Conservation (phyloP, 2,888 invertebrate species). For the Polietes domitor region DNA sequence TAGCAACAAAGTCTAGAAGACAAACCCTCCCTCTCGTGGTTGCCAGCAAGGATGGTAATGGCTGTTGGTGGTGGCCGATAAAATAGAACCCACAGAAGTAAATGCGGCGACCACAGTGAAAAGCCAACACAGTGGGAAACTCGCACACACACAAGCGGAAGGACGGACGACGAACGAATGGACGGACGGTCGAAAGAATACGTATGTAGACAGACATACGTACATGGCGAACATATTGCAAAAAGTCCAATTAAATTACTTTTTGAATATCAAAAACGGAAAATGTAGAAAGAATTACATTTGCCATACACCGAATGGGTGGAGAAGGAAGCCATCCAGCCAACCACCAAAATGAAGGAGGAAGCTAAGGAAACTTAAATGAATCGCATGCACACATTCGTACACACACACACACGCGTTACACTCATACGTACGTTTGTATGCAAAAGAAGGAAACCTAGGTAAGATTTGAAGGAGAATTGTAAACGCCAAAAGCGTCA, state of each 20-base stretch:
- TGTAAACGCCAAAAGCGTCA: slow-evolving; percentile 66
- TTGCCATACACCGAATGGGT: slow-evolving; percentile 63
- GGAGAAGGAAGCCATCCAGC: slow-evolving; percentile 63
- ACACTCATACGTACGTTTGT: not conserved
- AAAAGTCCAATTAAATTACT: slow-evolving; percentile 65
- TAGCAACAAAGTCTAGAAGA: slow-evolving; percentile 24
- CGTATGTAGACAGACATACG: slow-evolving; percentile 1
- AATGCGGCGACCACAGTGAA: slow-evolving; percentile 33
- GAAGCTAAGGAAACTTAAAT: slow-evolving; percentile 10
- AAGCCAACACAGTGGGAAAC: not conserved
- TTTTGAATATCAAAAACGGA: slow-evolving; percentile 62
- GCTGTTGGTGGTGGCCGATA: not conserved
- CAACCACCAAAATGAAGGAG: slow-evolving; percentile 18
- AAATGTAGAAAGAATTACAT: slow-evolving; percentile 52
- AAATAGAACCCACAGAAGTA: slow-evolving; percentile 15
- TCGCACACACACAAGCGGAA: slow-evolving; percentile 37
- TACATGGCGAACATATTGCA: slow-evolving; percentile 14
- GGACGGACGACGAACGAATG: slow-evolving; percentile 26
- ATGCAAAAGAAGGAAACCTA: slow-evolving; percentile 2
- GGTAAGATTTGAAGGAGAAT: slow-evolving; percentile 56
- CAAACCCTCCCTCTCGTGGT: not conserved
- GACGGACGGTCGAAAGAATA: slow-evolving; percentile 38
- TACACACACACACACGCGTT: not conserved
- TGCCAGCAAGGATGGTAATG: not conserved
- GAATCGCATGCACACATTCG: not conserved